Base-by-base conservation (phyloP, 64 coral and sea anemone species). In the Actinia equina region DNA sequence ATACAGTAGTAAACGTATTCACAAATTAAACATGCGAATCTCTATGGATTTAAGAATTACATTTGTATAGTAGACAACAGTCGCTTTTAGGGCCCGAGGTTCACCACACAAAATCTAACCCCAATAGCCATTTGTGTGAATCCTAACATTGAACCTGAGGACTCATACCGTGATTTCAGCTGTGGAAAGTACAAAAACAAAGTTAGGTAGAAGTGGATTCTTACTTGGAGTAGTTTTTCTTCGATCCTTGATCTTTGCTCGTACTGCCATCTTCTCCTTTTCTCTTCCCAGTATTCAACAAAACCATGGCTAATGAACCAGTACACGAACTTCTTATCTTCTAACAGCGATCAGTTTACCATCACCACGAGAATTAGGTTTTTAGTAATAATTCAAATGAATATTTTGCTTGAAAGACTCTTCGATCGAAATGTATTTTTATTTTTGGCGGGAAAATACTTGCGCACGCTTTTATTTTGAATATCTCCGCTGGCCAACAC, bases 281-380 rank as follows among this genome's bases (percentile, higher is more conserved):
- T 63, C 71, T 85, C 53, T 86, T 91, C 20, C 89, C 89, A 60
- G 82, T 91, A 43, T 91, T 91, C n/a, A 86, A n/a, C 74, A 91
- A 64, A 86, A 91, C 89, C 89, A 91, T 91, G 57, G 44, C 23
- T 6, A n/a, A 84, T 20, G 26, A 22, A 71, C 71, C 43, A 53
- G 14, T 52, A 10, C 22, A 41, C 45, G 16, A 84, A 42, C 54
- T 43, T 20, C 13, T 74, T 44, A 20, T 83, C 25, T 58, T 11
- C 14, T 17, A 44, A 22, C 13, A 80, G 59, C 25, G 8, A 80
- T 80, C 53, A 43, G n/a, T 56, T 20, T 63, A 62, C 27, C 43
- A 59, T 52, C 8, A 18, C 69, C 9, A 26, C 12, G 12, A 74
- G 27, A 41, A 74, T 41, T 11, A 25, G 25, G 69, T 26, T 74